phyloP scores from a whole-genome alignment of 2,888 invertebrate genomes.

The Hirtodrosophila trivittata region DNA sequence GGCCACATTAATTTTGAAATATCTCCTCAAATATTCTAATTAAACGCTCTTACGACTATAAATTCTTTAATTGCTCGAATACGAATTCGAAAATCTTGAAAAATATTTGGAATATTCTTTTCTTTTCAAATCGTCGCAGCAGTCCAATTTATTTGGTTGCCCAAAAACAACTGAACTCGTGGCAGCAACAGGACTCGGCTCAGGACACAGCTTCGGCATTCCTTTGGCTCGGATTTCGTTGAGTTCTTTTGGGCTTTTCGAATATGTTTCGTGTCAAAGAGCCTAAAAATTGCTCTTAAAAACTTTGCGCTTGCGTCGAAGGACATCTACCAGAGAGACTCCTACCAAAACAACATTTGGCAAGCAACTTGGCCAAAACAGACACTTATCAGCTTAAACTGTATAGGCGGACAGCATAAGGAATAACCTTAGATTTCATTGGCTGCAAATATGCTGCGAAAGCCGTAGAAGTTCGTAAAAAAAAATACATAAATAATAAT shows the following conservation, averaged over 20 bases:
- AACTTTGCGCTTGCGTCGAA: slow-evolving; percentile 48
- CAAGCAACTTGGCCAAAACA: slow-evolving; percentile 14
- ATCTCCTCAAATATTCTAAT: slow-evolving; percentile 24
- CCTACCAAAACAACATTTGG: not conserved
- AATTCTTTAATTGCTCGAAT: slow-evolving; percentile 27
- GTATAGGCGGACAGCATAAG: slow-evolving; percentile 16
- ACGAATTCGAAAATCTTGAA: too few relatives aligned
- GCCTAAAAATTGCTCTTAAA: slow-evolving; percentile 1
- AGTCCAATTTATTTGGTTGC: slow-evolving; percentile 46
- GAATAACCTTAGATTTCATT: slow-evolving; percentile 45
- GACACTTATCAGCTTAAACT: slow-evolving; percentile 21
- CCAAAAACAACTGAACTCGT: slow-evolving; percentile 38
- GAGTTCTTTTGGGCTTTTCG: slow-evolving; percentile 25
- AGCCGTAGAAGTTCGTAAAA: not conserved
- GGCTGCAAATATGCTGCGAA: slow-evolving; percentile 29
- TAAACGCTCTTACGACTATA: slow-evolving; percentile 25
- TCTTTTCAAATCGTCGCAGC: not conserved
- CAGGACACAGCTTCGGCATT: slow-evolving; percentile 6
- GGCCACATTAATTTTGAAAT: slow-evolving; percentile 26
- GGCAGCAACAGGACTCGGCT: slow-evolving; percentile 14
- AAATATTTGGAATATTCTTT: too few relatives aligned
- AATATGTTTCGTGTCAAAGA: slow-evolving; percentile 31
- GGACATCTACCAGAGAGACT: not conserved
- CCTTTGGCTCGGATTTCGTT: slow-evolving; percentile 32
- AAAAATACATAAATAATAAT: slow-evolving; percentile 2